phyloP scores from a whole-genome alignment of 2,797 vertebrate genomes.

The Holocentrus rufus region DNA sequence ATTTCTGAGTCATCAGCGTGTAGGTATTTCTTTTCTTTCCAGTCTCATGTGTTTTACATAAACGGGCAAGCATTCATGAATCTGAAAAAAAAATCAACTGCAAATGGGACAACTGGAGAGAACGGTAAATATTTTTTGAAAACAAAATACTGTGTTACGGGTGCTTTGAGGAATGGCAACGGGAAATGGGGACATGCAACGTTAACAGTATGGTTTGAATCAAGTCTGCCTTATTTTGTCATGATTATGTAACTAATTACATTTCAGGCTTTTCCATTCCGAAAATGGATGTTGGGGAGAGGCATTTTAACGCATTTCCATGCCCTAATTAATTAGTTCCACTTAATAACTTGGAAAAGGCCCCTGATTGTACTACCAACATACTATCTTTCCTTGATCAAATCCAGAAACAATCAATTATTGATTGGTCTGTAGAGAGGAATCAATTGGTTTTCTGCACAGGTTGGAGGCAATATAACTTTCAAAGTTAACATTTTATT shows the following conservation, averaged over 20 bases:
- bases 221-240: slow-evolving; percentile 70
- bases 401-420: slow-evolving; percentile 68
- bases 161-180: slow-evolving; percentile 63
- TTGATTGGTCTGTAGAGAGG: slow-evolving; percentile 47
- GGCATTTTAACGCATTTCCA: slow-evolving; percentile 78
- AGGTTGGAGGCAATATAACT: slow-evolving; percentile 12
- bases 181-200: slow-evolving; percentile 58
- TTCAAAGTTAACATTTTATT: slow-evolving; percentile 24
- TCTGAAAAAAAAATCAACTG: slow-evolving; percentile 60
- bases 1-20: slow-evolving; percentile 38
- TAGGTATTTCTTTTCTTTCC: slow-evolving; percentile 21
- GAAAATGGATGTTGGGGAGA: slow-evolving; percentile 71
- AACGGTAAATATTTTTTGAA: slow-evolving; percentile 64
- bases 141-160: slow-evolving; percentile 66
- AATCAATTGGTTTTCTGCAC: slow-evolving; percentile 19
- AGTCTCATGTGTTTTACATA: slow-evolving; percentile 64
- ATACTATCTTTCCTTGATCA: slow-evolving; percentile 63
- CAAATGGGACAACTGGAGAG: slow-evolving; percentile 48
- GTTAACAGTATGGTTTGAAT: slow-evolving; percentile 77
- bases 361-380: slow-evolving; percentile 74
- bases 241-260: slow-evolving; percentile 80
- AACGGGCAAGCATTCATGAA: slow-evolving; percentile 49
- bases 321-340: slow-evolving; percentile 82
- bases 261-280: slow-evolving; percentile 81
- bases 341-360: slow-evolving; percentile 74